These are phyloP conservation scores for Sinotaia quadrata DNA, from an alignment of 2,888 invertebrate species.

Conservation along the genomic window DNA sequence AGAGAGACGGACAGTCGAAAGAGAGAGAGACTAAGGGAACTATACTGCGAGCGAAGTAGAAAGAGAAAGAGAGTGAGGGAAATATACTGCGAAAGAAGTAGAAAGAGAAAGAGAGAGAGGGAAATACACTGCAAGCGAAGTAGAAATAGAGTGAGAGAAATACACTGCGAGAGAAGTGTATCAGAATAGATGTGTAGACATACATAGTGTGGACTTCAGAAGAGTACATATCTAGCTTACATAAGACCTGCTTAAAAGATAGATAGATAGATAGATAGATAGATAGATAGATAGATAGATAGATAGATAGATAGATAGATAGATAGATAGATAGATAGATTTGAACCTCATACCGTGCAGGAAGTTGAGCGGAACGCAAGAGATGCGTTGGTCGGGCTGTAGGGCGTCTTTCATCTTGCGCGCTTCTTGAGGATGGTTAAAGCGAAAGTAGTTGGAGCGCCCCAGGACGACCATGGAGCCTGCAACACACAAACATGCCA, in stretches of 20 bases:
- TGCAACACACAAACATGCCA: too few relatives aligned
- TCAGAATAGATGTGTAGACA: too few relatives aligned
- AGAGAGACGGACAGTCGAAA: neutral
- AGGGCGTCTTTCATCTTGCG: conserved; percentile 88
- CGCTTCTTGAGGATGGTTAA: conserved; percentile 93
- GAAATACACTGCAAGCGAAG: conserved; percentile 7
- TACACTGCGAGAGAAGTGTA: conserved; percentile 11
- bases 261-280: neutral
- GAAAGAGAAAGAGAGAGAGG: conserved; percentile 4
- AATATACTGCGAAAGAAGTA: too few relatives aligned
- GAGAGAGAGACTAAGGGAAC: conserved; percentile 8
- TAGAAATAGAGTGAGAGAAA: conserved; percentile 10
- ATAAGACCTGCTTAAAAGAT: too few relatives aligned
- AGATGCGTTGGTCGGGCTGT: conserved; percentile 73
- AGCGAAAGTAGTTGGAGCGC: conserved; percentile 90
- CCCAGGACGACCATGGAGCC: conserved; percentile 94
- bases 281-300: neutral
- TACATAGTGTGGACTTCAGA: neutral
- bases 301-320: neutral
- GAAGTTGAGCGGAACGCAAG: conserved; percentile 56
- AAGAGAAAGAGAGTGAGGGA: conserved; percentile 13
- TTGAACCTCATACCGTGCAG: conserved; percentile 51
- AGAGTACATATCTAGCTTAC: neutral
- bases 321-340: neutral
- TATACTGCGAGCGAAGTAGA: neutral